Evolutionary conservation across 2,888 invertebrate genomes (phyloP), one percentile per base, ranked within the genome.

Genomic region (Melanophora roralis): DNA sequence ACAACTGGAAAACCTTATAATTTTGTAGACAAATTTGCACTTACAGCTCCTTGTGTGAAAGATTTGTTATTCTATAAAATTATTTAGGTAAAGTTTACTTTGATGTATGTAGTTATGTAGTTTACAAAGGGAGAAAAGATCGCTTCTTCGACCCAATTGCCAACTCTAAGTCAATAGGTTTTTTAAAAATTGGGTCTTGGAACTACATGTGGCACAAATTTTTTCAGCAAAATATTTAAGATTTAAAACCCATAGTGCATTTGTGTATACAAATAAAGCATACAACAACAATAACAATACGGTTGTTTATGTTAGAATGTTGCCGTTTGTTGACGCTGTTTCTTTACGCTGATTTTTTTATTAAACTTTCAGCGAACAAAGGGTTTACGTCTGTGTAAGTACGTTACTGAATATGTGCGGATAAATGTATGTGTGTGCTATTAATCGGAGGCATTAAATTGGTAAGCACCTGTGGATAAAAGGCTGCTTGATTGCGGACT

Each of bases 271-370:
- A 51, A 21, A 51, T n/a, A 23, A 51, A 1, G 12, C 43, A 34
- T 40, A 34, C 32, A 53, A 47, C 27, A 14, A 16, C 51, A 73
- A 79, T 79, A 62, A 73, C 34, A 62, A 64, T 62, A 72, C 72
- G 76, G 64, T 65, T 76, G 51, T 64, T 77, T 64, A 71, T 71
- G 40, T 65, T 57, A 69, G 69, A 69, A 64, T 69, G 64, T 69
- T 47, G 40, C 16, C 27, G 53, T 27, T 53, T 53, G 38, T 40
- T 65, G n/a, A 36, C 49, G 43, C 51, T 67, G 49, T 27, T 60
- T 49, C 43, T 9, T 34, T 55, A 8, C 34, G 3, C 51, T 34
- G n/a, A 40, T 38, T 21, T 19, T 23, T 27, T 36, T 27, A 27
- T 55, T 62, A 43, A 11, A 43, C 51, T 32, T 19, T 23, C 40